Conservation (phyloP, 1,140 invertebrate species). For the Dreissena polymorpha region DNA sequence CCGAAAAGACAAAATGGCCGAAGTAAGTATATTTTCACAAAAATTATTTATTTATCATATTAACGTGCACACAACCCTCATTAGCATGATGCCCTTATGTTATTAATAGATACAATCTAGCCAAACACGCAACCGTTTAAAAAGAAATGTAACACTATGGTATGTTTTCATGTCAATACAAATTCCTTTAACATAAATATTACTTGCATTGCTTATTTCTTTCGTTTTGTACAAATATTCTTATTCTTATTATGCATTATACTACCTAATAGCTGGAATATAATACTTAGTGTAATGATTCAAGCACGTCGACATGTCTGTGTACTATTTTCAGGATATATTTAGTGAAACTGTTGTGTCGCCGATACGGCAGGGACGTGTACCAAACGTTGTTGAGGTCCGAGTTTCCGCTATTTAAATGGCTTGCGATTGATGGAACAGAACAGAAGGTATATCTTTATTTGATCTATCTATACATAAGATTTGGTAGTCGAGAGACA, state of each 20-base stretch:
- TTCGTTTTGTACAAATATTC: too few relatives aligned
- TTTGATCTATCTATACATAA: not conserved
- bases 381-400: constrained; percentile 53
- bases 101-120: not conserved
- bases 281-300: too few relatives aligned
- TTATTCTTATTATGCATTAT: too few relatives aligned
- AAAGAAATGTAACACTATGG: too few relatives aligned
- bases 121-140: not conserved
- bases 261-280: too few relatives aligned
- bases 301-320: too few relatives aligned
- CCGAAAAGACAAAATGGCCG: constrained; percentile 54
- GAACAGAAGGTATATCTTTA: constrained; percentile 27
- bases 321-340: constrained; percentile 60
- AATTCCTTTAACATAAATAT: too few relatives aligned
- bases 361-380: constrained; percentile 63
- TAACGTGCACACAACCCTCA: not conserved
- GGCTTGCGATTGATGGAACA: constrained; percentile 55
- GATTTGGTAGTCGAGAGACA: too few relatives aligned
- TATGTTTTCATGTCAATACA: too few relatives aligned
- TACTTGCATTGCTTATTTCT: too few relatives aligned
- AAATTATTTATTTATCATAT: not conserved
- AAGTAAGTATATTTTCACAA: constrained; percentile 45
- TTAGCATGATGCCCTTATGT: not conserved
- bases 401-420: constrained; percentile 8
- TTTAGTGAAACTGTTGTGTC: constrained; percentile 64